phyloP scores from a whole-genome alignment of 2,797 vertebrate genomes.

The Amazonetta brasiliensis region DNA sequence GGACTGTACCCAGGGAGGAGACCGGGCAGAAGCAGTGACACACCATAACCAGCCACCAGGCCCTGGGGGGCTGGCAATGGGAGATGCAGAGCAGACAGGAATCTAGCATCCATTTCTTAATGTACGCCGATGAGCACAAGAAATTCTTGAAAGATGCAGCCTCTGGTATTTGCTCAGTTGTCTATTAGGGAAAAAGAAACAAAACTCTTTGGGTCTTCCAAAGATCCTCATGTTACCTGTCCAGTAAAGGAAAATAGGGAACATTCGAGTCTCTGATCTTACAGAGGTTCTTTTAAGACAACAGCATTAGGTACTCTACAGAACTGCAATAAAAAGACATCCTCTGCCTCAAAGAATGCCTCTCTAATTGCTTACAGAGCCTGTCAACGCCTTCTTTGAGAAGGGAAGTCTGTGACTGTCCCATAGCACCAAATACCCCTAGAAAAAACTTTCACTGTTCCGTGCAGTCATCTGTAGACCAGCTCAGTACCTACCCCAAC shows the following conservation, averaged over 20 bases:
- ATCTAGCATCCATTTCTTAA: background rate
- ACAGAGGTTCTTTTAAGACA: background rate
- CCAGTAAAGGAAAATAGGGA: background rate
- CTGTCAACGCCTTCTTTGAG: background rate
- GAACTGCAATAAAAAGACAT: slow-evolving; percentile 9
- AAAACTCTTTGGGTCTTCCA: background rate
- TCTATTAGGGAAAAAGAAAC: background rate
- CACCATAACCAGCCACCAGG: background rate
- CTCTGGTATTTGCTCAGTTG: background rate
- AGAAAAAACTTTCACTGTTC: slow-evolving; percentile 5
- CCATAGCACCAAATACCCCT: background rate
- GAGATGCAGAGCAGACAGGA: background rate
- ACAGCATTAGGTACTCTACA: background rate
- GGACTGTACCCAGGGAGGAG: background rate
- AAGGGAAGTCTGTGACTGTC: background rate
- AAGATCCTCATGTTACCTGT: background rate
- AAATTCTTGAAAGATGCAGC: background rate
- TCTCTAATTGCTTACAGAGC: slow-evolving; percentile 30
- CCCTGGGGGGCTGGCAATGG: background rate
- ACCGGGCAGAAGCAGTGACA: background rate
- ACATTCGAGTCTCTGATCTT: background rate
- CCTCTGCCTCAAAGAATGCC: slow-evolving; percentile 26
- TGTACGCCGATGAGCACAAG: background rate
- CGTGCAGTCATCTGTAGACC: background rate
- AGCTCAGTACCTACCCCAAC: background rate